Percentiles rank a stretch among this genome's conserved stretches.
phyloP scores from a whole-genome alignment of 2,797 vertebrate species.

The Cygnus olor region DNA sequence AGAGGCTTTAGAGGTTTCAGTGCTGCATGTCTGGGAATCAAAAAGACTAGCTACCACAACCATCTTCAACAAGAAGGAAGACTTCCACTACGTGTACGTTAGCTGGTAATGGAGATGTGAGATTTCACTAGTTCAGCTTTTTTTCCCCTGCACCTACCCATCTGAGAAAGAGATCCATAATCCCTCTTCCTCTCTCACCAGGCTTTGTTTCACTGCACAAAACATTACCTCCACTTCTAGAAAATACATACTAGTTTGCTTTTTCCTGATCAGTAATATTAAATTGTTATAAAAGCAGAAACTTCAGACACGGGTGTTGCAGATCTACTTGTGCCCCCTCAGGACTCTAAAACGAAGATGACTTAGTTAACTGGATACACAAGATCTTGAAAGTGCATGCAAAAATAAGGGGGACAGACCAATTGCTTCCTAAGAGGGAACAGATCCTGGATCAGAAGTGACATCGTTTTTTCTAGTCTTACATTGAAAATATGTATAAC shows the following conservation, averaged over 20 bases:
- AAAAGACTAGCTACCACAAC: neutral
- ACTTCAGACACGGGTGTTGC: neutral
- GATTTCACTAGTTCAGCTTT: neutral
- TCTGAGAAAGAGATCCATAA: neutral
- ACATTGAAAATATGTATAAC: neutral
- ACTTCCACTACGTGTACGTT: neutral
- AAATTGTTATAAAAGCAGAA: neutral
- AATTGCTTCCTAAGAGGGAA: neutral
- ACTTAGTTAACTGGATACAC: neutral
- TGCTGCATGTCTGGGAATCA: neutral
- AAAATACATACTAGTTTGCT: rapidly evolving
- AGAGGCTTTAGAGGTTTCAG: neutral
- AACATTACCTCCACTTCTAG: neutral
- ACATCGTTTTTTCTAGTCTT: neutral
- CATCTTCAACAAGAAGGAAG: neutral
- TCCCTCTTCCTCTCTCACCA: neutral
- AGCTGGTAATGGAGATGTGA: neutral
- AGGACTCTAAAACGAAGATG: neutral
- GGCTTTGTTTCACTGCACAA: neutral
- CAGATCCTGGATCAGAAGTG: neutral
- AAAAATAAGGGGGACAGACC: neutral
- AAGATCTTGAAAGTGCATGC: neutral
- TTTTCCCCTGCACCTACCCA: neutral
- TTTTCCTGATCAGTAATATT: neutral
- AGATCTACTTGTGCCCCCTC: neutral